A percentile compares a stretch with the other conserved stretches of the same genome.
Evolutionary conservation across 1,140 invertebrate species (phyloP).

Genomic region (Lucilia sericata): DNA sequence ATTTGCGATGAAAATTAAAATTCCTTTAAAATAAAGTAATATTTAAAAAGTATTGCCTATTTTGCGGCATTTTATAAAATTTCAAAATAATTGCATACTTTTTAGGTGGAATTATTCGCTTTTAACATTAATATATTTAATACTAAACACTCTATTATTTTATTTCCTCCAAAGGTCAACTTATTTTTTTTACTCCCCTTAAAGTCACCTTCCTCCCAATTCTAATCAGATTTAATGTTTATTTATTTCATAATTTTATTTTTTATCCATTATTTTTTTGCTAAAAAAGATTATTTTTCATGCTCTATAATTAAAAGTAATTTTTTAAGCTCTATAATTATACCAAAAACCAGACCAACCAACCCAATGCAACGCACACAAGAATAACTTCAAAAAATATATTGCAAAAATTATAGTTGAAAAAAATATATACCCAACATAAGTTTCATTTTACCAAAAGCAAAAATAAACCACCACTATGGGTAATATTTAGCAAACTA

Average conservation of each 20-base stretch:
- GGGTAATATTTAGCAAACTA: not conserved
- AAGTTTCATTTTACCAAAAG: conserved; percentile 9
- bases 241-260: not conserved
- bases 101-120: too few species aligned
- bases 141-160: too few species aligned
- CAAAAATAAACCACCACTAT: not conserved
- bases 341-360: not conserved
- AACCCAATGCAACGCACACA: not conserved
- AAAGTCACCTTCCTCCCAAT: not conserved
- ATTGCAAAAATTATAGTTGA: not conserved
- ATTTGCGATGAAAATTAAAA: too few species aligned
- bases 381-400: not conserved
- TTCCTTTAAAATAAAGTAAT: too few species aligned
- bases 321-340: not conserved
- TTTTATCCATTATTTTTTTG: not conserved
- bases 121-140: too few species aligned
- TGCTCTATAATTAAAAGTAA: conserved; percentile 25
- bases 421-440: not conserved
- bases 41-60: too few species aligned
- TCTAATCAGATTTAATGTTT: not conserved
- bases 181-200: too few species aligned
- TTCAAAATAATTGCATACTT: too few species aligned
- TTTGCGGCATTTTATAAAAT: too few species aligned
- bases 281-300: not conserved
- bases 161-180: too few species aligned